Base-by-base conservation (phyloP, 2,888 invertebrate species). In the Drymonia ruficornis region DNA sequence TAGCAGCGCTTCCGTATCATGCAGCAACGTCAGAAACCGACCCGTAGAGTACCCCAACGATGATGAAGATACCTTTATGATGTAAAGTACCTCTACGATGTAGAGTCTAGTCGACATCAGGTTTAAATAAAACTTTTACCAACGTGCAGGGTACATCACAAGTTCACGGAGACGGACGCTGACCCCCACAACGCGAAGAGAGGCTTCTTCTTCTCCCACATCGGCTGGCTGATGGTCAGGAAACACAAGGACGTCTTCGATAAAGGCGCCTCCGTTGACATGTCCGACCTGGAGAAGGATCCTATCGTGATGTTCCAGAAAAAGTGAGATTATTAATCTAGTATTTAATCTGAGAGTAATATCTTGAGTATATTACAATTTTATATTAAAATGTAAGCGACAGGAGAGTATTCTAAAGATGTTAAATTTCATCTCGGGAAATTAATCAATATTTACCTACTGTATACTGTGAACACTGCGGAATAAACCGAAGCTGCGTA, bases 171-270 rank as follows among this genome's bases (percentile, higher is more conserved):
- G 74, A 97, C 97, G 0, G 95, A 98, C 77, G 98, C 98, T 0
- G 98, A 98, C 86, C 98, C 98, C 0, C 98, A 98, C 83, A 98
- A 98, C 78, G 95, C 97, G 0, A 93, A 93, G 36, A 93, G 98
- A 59, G 99, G 99, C 0, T 98, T 99, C 93, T 98, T 99, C 93
- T 99, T 98, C 89, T 96, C 98, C 0, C 99, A 99, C 84, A 96
- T 98, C 81, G 99, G 99, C 18, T 99, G 99, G 99, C 90, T 99
- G 65, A 93, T 98, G 93, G 89, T 96, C 49, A 94, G 95, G 61
- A 99, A 99, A 82, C 98, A 98, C 82, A 96, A 96, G 42, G 97
- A 97, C 60, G 98, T 99, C n/a, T 95, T 95, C 66, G 93, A 87
- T 38, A 98, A 97, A 80, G 98, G 98, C 40, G 96, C 96, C 61